phyloP scores from a whole-genome alignment of 23 tunicate genomes.

The Oikopleura albicans region DNA sequence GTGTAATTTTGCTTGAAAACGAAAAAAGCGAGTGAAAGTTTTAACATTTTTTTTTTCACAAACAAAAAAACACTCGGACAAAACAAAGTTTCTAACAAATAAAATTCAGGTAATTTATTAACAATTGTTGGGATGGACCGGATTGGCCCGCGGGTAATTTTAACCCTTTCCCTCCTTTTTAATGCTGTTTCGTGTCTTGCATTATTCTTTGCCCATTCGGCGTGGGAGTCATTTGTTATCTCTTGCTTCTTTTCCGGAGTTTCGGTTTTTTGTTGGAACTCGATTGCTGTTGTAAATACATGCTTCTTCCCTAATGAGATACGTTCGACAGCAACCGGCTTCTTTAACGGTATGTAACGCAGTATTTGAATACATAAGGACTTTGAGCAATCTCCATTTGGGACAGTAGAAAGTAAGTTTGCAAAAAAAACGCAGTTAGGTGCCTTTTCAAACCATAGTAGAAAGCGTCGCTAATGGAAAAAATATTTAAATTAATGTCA shows the following conservation, averaged over 20 bases:
- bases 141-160: neutral
- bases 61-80: no score
- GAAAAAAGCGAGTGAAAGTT: no score
- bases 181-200: neutral
- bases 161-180: neutral
- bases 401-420: no score
- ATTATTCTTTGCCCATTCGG: neutral
- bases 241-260: neutral
- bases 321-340: conserved; percentile 2
- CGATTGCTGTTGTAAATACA: neutral
- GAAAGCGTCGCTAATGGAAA: no score
- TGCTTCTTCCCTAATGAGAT: neutral
- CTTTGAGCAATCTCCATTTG: no score
- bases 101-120: neutral
- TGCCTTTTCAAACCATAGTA: no score
- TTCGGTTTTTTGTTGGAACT: neutral
- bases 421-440: no score
- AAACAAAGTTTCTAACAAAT: no score
- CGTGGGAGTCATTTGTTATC: neutral
- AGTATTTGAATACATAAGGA: no score
- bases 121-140: neutral
- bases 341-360: neutral
- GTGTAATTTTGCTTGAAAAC: no score
- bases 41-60: no score
- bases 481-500: no score